Evolutionary conservation across 2,797 vertebrate species (phyloP).

Genomic region (Phalanger gymnotis): DNA sequence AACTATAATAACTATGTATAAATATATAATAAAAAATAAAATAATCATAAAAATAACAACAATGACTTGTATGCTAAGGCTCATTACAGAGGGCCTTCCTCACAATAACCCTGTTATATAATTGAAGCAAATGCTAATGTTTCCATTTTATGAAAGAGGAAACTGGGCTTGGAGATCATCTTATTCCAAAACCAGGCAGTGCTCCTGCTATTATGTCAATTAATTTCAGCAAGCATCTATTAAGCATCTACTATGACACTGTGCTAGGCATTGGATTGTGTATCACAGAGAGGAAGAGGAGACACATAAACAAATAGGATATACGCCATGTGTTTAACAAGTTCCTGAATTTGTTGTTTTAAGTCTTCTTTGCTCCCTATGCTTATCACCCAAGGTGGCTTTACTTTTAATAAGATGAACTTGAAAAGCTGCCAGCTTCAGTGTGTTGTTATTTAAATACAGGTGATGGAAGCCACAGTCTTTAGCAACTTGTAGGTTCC

Average conservation of each 20-base stretch:
- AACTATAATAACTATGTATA: not conserved
- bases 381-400: not conserved
- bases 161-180: not conserved
- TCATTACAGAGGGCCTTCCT: not conserved
- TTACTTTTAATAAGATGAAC: constrained; percentile 29
- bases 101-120: not conserved
- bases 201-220: not conserved
- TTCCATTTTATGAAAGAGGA: not conserved
- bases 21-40: too few relatives aligned
- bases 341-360: constrained; percentile 5
- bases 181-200: not conserved
- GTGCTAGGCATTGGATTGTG: not conserved
- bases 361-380: constrained; percentile 15
- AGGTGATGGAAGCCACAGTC: constrained; percentile 52
- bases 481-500: constrained; percentile 58
- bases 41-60: too few relatives aligned
- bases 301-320: not conserved
- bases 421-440: constrained; percentile 10
- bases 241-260: not conserved
- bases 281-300: not conserved
- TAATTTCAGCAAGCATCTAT: not conserved
- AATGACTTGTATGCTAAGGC: not conserved
- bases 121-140: not conserved
- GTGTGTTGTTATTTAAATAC: constrained; percentile 39
- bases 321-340: not conserved